These are phyloP conservation scores for Discoglossus pictus DNA, from an alignment of 2,797 vertebrate species.

Conservation along the genomic window DNA sequence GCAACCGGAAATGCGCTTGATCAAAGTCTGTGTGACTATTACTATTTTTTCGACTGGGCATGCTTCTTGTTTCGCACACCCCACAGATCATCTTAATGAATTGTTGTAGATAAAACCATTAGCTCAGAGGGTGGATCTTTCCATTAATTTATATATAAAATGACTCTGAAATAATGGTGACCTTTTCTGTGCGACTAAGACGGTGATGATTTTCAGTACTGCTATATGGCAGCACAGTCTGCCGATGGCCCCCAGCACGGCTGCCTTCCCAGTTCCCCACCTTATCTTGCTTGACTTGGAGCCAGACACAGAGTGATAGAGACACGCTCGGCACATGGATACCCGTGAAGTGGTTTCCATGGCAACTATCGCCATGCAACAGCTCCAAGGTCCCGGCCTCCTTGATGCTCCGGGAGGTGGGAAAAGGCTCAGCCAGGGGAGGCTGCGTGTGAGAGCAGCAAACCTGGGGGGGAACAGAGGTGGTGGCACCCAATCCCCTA, in stretches of 20 bases:
- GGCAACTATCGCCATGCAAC: conserved; percentile 56
- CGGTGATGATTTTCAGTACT: too few relatives aligned
- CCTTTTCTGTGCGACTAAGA: too few relatives aligned
- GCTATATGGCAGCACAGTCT: too few relatives aligned
- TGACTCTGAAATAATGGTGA: too few relatives aligned
- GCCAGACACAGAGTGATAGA: conserved; percentile 39
- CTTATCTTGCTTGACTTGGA: conserved; percentile 31
- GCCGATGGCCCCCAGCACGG: neutral
- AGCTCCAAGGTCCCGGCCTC: conserved; percentile 26
- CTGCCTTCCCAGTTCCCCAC: neutral
- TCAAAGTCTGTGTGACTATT: too few relatives aligned
- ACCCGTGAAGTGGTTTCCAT: conserved; percentile 47
- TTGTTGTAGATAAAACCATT: too few relatives aligned
- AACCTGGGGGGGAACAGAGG: conserved; percentile 5
- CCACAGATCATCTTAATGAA: too few relatives aligned
- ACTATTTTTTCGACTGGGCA: too few relatives aligned
- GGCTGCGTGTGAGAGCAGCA: conserved; percentile 7
- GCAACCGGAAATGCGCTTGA: too few relatives aligned
- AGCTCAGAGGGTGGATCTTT: too few relatives aligned
- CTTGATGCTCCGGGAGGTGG: conserved; percentile 27
- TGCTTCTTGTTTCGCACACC: too few relatives aligned
- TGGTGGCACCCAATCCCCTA: neutral
- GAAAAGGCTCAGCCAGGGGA: conserved; percentile 12
- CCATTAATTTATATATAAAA: too few relatives aligned
- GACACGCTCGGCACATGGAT: conserved; percentile 6